A percentile compares a stretch with the other conserved stretches of the same genome.
Conservation (phyloP, 1,140 invertebrate genomes). For the Cryptotermes secundus region DNA sequence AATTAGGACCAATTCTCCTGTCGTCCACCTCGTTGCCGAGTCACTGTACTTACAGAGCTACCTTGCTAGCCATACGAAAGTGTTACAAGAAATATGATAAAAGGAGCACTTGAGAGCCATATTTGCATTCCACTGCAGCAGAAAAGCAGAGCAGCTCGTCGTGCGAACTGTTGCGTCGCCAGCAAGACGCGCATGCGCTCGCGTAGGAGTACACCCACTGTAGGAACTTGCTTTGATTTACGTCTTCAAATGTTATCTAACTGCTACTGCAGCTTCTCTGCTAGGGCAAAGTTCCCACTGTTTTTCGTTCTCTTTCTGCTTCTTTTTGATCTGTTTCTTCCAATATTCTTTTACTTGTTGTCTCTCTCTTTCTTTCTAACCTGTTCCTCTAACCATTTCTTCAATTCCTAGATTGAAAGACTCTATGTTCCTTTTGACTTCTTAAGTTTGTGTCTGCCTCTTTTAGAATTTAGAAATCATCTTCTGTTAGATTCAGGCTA, state of each 20-base stretch:
- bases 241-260: constrained; percentile 24
- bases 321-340: neutral
- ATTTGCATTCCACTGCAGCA: too few species aligned
- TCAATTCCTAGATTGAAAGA: neutral
- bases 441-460: neutral
- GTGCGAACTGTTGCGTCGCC: too few species aligned
- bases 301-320: neutral
- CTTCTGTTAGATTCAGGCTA: neutral
- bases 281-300: neutral
- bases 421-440: neutral
- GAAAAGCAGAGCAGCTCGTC: too few species aligned
- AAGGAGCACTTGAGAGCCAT: too few species aligned
- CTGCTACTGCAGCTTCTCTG: constrained; percentile 7
- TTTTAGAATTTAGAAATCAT: neutral
- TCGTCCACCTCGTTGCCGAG: too few species aligned
- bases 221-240: constrained; percentile 25
- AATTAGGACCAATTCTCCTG: too few species aligned
- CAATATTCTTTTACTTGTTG: neutral
- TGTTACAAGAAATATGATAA: too few species aligned
- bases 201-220: too few species aligned
- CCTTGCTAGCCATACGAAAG: too few species aligned
- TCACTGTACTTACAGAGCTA: too few species aligned
- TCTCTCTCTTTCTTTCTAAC: neutral
- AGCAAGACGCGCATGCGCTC: too few species aligned
- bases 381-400: neutral